These are phyloP conservation scores for Cryptoprocta ferox DNA, from an alignment of 2,797 vertebrate genomes.

Conservation along the genomic window DNA sequence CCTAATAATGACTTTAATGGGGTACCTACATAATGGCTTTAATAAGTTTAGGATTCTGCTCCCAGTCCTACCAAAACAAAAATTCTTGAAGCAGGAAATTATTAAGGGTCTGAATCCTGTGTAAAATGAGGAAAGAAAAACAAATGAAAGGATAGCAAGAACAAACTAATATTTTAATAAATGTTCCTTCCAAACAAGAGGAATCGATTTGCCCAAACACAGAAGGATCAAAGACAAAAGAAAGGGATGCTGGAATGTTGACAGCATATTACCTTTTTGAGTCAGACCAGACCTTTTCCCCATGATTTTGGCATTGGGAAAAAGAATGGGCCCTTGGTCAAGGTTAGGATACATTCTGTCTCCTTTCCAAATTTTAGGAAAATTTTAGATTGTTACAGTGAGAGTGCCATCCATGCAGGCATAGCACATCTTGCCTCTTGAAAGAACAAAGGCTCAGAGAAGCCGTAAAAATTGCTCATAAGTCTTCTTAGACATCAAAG, in stretches of 20 bases:
- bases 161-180: slow-evolving; percentile 59
- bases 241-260: background rate
- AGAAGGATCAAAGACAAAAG: slow-evolving; percentile 24
- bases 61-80: background rate
- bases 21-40: background rate
- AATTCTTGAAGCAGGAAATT: background rate
- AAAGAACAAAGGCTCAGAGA: slow-evolving; percentile 66
- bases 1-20: background rate
- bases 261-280: background rate
- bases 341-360: slow-evolving; percentile 2
- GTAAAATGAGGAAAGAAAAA: slow-evolving; percentile 27
- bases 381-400: background rate
- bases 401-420: background rate
- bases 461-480: slow-evolving; percentile 59
- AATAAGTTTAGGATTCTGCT: slow-evolving; percentile 34
- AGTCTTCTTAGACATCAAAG: slow-evolving; percentile 72
- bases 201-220: background rate
- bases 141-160: background rate
- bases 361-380: slow-evolving; percentile 33
- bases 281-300: background rate
- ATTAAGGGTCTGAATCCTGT: background rate
- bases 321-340: background rate
- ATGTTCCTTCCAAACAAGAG: background rate
- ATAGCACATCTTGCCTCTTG: slow-evolving; percentile 62
- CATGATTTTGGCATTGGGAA: background rate